These are phyloP conservation scores for Pachypanchax playfairii DNA, from an alignment of 2,113 vertebrate genomes.

Conservation along the genomic window DNA sequence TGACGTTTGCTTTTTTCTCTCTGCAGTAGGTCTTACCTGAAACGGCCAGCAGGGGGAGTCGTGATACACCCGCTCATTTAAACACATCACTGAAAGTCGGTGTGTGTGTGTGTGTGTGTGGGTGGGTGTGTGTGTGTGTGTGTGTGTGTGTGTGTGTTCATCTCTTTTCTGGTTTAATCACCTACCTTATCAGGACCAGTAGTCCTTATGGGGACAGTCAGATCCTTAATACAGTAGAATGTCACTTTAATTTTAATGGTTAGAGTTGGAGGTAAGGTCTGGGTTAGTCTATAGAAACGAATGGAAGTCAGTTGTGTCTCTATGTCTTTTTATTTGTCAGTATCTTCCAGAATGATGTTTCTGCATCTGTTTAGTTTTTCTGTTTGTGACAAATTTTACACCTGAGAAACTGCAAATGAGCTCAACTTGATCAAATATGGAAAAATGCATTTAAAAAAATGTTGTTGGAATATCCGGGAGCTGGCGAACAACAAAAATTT, in stretches of 20 bases:
- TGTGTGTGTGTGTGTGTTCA: constrained; percentile 5
- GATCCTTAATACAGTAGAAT: too few relatives aligned
- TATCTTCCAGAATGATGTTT: too few relatives aligned
- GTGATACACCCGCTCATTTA: constrained; percentile 20
- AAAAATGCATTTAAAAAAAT: neutral
- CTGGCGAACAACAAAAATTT: too few relatives aligned
- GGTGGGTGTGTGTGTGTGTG: neutral
- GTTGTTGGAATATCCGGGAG: too few relatives aligned
- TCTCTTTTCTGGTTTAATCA: too few relatives aligned
- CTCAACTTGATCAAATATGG: neutral
- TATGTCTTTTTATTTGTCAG: too few relatives aligned
- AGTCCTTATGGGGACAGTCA: too few relatives aligned
- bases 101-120: constrained; percentile 5
- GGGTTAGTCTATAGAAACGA: too few relatives aligned
- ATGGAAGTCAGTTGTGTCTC: too few relatives aligned
- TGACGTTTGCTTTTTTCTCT: constrained; percentile 48
- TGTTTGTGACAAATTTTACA: neutral
- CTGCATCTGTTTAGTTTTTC: constrained; percentile 7
- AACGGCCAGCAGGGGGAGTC: constrained; percentile 67
- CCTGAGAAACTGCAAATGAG: neutral
- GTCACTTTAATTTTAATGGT: too few relatives aligned
- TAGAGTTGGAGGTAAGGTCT: too few relatives aligned
- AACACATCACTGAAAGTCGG: neutral
- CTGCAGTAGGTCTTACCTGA: constrained; percentile 57
- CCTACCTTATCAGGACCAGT: too few relatives aligned